Conservation (phyloP, 2,113 vertebrate genomes). For the Oncorhynchus mykiss region DNA sequence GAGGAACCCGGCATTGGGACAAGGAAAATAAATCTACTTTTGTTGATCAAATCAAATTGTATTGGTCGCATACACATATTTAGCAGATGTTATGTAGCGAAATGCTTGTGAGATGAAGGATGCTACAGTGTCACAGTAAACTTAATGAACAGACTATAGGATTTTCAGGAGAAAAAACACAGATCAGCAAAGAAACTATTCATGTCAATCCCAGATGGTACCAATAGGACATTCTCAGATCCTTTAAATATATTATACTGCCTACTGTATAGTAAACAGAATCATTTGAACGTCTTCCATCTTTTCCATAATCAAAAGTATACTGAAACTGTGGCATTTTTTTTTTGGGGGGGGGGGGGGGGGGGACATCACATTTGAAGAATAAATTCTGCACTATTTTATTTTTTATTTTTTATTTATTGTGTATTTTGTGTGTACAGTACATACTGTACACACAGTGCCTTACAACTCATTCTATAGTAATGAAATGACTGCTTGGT, state of each 20-base stretch:
- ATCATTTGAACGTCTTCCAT: not conserved
- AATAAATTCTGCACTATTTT: too few relatives aligned
- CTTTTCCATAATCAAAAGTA: not conserved
- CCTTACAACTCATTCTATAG: not conserved
- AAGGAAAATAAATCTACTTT: slow-evolving; percentile 60
- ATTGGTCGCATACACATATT: too few relatives aligned
- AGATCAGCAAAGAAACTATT: slow-evolving; percentile 6
- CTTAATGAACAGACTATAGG: slow-evolving; percentile 34
- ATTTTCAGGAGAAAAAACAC: slow-evolving; percentile 12
- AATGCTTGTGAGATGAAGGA: slow-evolving; percentile 38
- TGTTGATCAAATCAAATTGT: slow-evolving; percentile 15
- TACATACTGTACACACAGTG: not conserved
- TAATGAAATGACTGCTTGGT: not conserved
- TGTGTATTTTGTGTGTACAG: too few relatives aligned
- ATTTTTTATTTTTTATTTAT: too few relatives aligned
- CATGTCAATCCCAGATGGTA: not conserved
- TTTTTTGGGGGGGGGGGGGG: too few relatives aligned
- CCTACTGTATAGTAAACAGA: not conserved
- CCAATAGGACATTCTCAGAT: not conserved
- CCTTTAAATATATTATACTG: not conserved
- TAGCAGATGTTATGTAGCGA: too few relatives aligned
- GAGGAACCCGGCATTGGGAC: slow-evolving; percentile 45
- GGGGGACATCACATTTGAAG: not conserved
- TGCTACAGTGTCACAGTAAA: slow-evolving; percentile 18
- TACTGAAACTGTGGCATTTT: not conserved